Evolutionary conservation across 2,797 vertebrate species (phyloP).

Genomic region (Sitta carolinensis): DNA sequence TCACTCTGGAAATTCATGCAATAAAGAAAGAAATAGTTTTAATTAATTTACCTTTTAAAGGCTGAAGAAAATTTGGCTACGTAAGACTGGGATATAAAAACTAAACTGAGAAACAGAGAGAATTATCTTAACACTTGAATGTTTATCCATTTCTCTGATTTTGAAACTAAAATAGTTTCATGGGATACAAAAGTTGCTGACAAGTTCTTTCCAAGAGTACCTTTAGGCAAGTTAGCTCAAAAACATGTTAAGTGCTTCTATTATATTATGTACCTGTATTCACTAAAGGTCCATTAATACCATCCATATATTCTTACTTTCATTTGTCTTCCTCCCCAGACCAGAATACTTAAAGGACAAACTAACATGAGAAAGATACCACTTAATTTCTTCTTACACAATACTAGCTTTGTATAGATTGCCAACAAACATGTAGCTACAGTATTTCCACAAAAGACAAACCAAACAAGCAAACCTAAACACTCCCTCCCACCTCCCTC

Average conservation of each 20-base stretch:
- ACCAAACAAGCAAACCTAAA: rapidly evolving
- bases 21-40: neutral
- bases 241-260: neutral
- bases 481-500: rapidly evolving
- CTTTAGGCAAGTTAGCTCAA: neutral
- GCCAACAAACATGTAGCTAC: neutral
- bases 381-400: neutral
- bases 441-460: neutral
- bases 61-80: neutral
- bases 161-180: neutral
- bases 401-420: neutral
- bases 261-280: neutral
- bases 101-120: neutral
- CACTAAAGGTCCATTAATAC: neutral
- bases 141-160: neutral
- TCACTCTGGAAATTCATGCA: neutral
- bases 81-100: neutral
- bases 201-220: neutral
- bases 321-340: neutral
- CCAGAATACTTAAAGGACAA: neutral
- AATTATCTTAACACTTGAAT: neutral
- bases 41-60: neutral
- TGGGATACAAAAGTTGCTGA: neutral
- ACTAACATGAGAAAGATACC: neutral
- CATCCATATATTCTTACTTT: neutral